Conservation (phyloP, 2,113 vertebrate species). For the Calyptomena viridis region DNA sequence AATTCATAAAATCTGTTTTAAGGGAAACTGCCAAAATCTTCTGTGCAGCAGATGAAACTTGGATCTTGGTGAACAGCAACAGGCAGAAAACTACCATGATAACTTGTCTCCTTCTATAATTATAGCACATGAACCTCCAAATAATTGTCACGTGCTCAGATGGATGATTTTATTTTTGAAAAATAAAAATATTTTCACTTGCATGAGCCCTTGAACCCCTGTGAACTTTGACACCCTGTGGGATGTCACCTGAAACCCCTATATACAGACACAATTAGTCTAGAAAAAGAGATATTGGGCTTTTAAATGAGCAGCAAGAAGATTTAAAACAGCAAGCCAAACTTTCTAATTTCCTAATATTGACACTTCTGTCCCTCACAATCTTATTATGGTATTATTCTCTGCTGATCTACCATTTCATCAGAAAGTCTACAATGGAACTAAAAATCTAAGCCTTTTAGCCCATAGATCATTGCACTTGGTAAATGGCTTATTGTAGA, state of each 20-base stretch:
- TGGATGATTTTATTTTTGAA: neutral
- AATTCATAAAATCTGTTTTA: neutral
- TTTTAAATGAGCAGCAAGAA: conserved; percentile 47
- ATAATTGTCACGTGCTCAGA: neutral
- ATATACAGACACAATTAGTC: neutral
- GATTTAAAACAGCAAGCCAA: conserved; percentile 69
- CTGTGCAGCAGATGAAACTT: neutral
- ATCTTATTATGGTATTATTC: conserved; percentile 82
- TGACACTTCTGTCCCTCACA: conserved; percentile 78
- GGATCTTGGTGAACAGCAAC: neutral
- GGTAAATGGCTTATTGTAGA: conserved; percentile 77
- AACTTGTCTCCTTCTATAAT: neutral
- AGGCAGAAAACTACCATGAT: neutral
- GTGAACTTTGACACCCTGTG: neutral
- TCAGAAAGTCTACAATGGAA: conserved; percentile 72
- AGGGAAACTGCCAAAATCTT: neutral
- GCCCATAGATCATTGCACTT: conserved; percentile 71
- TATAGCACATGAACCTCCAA: neutral
- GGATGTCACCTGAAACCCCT: neutral
- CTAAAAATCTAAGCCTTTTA: conserved; percentile 71
- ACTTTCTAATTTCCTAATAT: conserved; percentile 80
- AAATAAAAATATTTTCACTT: neutral
- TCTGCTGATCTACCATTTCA: conserved; percentile 81
- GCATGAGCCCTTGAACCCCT: neutral
- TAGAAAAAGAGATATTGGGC: neutral